phyloP scores from a whole-genome alignment of 1,140 invertebrate species.

The Drosophila littoralis region DNA sequence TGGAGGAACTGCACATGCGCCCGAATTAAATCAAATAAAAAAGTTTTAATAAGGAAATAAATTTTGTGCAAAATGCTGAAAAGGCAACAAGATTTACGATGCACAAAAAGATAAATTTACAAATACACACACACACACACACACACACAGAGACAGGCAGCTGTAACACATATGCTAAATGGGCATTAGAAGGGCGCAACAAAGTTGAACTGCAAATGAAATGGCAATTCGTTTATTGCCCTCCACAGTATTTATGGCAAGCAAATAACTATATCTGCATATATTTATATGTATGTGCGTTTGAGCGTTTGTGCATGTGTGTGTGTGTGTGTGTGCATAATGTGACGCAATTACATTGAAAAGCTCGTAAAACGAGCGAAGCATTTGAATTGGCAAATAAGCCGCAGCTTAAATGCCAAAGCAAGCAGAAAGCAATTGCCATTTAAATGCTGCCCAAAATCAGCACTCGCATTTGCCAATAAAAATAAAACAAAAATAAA shows the following conservation, averaged over 20 bases:
- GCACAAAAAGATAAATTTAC: conserved; percentile 73
- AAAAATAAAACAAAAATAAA: conserved; percentile 36
- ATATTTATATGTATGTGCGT: neutral
- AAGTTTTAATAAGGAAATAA: conserved; percentile 81
- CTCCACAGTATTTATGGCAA: conserved; percentile 67
- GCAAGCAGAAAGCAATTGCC: conserved; percentile 43
- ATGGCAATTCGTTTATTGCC: conserved; percentile 75
- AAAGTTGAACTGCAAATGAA: conserved; percentile 68
- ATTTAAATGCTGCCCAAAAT: conserved; percentile 40
- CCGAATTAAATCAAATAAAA: conserved; percentile 67
- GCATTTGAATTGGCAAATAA: conserved; percentile 54
- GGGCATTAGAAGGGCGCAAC: conserved; percentile 52
- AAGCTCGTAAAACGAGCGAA: conserved; percentile 64
- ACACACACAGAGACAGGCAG: conserved; percentile 17
- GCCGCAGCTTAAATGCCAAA: conserved; percentile 27
- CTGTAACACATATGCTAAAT: conserved; percentile 48
- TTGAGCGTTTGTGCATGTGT: neutral
- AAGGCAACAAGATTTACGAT: conserved; percentile 81
- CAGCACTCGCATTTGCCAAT: neutral
- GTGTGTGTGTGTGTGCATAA: conserved; percentile 63
- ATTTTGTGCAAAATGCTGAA: conserved; percentile 72
- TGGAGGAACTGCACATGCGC: conserved; percentile 40
- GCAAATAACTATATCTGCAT: conserved; percentile 63
- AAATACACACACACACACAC: conserved; percentile 44
- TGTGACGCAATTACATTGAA: conserved; percentile 75